A percentile compares a stretch with the other conserved stretches of the same genome.
Conservation (phyloP, 2,888 invertebrate genomes). For the Acronicta psi region DNA sequence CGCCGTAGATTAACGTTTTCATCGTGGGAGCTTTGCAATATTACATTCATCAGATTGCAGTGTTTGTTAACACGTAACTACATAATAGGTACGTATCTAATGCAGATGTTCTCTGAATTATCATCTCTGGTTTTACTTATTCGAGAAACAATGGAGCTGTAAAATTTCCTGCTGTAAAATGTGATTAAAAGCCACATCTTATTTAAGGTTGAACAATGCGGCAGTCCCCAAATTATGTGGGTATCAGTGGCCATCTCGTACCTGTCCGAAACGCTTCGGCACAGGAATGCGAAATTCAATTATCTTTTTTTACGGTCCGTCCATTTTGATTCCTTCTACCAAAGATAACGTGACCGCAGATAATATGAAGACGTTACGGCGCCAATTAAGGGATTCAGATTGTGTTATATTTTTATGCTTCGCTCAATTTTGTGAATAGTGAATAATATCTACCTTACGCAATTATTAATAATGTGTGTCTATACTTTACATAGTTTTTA, state of each 20-base stretch:
- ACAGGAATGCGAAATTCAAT: constrained; percentile 62
- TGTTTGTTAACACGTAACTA: constrained; percentile 31
- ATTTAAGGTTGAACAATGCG: constrained; percentile 35
- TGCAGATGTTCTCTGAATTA: constrained; percentile 29
- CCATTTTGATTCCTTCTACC: constrained; percentile 48
- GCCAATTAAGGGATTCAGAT: constrained; percentile 35
- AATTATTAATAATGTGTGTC: background rate
- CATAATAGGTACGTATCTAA: constrained; percentile 25
- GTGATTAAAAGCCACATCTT: constrained; percentile 15
- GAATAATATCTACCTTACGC: background rate
- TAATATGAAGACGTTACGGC: constrained; percentile 43
- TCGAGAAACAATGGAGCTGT: constrained; percentile 10
- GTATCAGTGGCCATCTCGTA: constrained; percentile 38
- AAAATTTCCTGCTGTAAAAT: no score
- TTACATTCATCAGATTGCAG: constrained; percentile 39
- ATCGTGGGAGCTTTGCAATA: constrained; percentile 29
- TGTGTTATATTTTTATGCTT: background rate
- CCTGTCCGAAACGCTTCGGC: constrained; percentile 52
- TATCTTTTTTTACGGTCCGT: constrained; percentile 57
- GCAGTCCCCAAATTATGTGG: constrained; percentile 26
- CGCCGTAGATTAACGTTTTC: constrained; percentile 3
- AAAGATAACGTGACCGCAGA: constrained; percentile 42
- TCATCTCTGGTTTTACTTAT: constrained; percentile 5
- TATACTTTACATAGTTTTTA: constrained; percentile 5
- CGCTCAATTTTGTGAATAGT: background rate